Percentiles rank a stretch among this genome's conserved stretches.
Evolutionary conservation across 2,797 vertebrate species (phyloP).

Genomic region (Sardinella longiceps): DNA sequence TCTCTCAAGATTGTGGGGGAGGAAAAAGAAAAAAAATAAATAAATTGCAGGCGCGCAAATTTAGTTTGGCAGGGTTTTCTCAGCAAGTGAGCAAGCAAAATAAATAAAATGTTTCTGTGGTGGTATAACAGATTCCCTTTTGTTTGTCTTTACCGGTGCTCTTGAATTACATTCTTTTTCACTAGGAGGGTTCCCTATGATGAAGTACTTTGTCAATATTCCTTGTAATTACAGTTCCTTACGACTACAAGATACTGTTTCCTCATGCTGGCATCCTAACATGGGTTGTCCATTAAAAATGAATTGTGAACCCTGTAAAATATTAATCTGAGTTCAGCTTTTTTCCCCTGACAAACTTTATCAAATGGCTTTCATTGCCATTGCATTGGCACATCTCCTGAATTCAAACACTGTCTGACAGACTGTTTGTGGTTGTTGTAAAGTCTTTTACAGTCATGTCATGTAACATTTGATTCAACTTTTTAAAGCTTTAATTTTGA

Average conservation of each 20-base stretch:
- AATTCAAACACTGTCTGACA: neutral
- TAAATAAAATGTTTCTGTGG: neutral
- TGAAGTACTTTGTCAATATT: neutral
- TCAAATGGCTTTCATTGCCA: neutral
- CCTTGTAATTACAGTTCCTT: neutral
- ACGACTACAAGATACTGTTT: neutral
- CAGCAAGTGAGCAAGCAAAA: neutral
- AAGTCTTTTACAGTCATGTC: neutral
- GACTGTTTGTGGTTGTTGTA: neutral
- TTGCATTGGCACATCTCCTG: neutral
- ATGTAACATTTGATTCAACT: neutral
- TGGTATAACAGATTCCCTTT: neutral
- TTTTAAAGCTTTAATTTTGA: neutral
- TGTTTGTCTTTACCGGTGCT: neutral
- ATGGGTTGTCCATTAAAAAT: conserved; percentile 57
- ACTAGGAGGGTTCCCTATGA: neutral
- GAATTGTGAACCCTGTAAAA: conserved; percentile 62
- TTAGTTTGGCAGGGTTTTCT: neutral
- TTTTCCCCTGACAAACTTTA: neutral
- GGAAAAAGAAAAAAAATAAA: neutral
- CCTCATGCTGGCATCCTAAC: neutral
- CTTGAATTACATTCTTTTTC: neutral
- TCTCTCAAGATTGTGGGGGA: neutral
- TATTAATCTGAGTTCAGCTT: conserved; percentile 57
- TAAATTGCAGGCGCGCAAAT: neutral